Evolutionary conservation across 2,113 vertebrate genomes (phyloP).

Genomic region (Dissostichus mawsoni): DNA sequence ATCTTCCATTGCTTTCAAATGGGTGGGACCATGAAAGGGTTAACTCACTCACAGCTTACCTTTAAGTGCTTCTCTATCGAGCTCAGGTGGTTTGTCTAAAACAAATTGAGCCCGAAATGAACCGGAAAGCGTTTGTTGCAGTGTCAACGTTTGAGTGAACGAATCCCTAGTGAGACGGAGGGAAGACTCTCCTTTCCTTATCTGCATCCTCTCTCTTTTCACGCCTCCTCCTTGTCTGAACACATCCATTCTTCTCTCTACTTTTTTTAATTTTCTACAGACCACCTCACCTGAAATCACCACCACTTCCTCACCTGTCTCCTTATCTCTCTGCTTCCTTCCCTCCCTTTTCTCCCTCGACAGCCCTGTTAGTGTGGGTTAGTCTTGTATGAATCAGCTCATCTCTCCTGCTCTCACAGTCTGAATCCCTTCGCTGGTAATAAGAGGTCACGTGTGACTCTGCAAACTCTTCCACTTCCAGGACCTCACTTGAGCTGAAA

Average conservation of each 20-base stretch:
- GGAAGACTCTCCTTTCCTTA: slow-evolving; percentile 31
- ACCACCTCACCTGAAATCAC: slow-evolving; percentile 46
- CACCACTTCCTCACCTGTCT: slow-evolving; percentile 48
- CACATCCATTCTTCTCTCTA: slow-evolving; percentile 28
- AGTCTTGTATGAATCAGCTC: slow-evolving; percentile 64
- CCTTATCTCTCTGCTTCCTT: slow-evolving; percentile 43
- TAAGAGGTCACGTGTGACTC: slow-evolving; percentile 53
- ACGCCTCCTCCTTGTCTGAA: slow-evolving; percentile 19
- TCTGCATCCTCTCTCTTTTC: slow-evolving; percentile 25
- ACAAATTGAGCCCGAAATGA: slow-evolving; percentile 50
- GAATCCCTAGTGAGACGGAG: slow-evolving; percentile 24
- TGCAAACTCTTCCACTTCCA: slow-evolving; percentile 16
- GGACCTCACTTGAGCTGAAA: slow-evolving; percentile 27
- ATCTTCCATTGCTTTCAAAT: not conserved
- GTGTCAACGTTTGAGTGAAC: slow-evolving; percentile 61
- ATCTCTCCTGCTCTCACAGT: slow-evolving; percentile 26
- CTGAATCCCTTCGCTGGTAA: slow-evolving; percentile 50
- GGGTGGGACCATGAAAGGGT: not conserved
- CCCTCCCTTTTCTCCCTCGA: slow-evolving; percentile 48
- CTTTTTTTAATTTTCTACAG: slow-evolving; percentile 27
- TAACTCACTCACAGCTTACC: not conserved
- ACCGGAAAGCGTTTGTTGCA: slow-evolving; percentile 52
- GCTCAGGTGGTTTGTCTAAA: slow-evolving; percentile 36
- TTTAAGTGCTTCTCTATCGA: slow-evolving; percentile 2
- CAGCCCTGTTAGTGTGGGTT: slow-evolving; percentile 58